These are phyloP conservation scores for Rhopalosiphum nymphaeae DNA, from an alignment of 2,888 invertebrate species.

Conservation along the genomic window DNA sequence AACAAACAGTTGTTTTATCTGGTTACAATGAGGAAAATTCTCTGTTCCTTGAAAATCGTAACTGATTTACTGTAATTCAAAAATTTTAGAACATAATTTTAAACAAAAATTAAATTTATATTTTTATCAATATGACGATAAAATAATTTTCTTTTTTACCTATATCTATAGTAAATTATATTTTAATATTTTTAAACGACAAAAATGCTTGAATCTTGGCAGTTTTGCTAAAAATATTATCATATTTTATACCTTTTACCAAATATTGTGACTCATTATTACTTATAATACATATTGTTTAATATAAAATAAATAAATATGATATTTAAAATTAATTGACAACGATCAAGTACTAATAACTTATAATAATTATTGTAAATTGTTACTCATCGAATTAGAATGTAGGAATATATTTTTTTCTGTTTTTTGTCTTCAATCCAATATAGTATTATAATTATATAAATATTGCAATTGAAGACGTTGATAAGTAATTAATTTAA, in stretches of 20 bases:
- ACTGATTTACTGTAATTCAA: not conserved
- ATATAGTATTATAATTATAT: not conserved
- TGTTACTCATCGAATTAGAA: not conserved
- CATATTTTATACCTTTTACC: not conserved
- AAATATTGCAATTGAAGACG: not conserved
- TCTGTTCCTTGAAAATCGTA: no score
- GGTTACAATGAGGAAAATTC: no score
- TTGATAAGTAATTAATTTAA: not conserved
- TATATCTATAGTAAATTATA: no score
- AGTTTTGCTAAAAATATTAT: not conserved
- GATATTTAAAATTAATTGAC: not conserved
- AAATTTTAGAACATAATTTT: not conserved
- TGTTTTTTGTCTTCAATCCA: not conserved
- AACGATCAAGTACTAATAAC: not conserved
- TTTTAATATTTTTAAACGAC: not conserved
- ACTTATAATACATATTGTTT: not conserved
- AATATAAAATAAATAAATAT: not conserved
- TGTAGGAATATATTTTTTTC: not conserved
- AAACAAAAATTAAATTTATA: not conserved
- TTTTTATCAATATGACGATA: not conserved
- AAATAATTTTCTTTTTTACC: no score
- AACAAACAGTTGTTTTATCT: no score
- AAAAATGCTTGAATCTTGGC: not conserved
- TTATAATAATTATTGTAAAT: not conserved
- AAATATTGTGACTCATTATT: not conserved